Percentiles rank a stretch among this genome's conserved stretches.
These are phyloP conservation scores for Albula goreensis DNA, from an alignment of 2,113 vertebrate species.

Conservation along the genomic window DNA sequence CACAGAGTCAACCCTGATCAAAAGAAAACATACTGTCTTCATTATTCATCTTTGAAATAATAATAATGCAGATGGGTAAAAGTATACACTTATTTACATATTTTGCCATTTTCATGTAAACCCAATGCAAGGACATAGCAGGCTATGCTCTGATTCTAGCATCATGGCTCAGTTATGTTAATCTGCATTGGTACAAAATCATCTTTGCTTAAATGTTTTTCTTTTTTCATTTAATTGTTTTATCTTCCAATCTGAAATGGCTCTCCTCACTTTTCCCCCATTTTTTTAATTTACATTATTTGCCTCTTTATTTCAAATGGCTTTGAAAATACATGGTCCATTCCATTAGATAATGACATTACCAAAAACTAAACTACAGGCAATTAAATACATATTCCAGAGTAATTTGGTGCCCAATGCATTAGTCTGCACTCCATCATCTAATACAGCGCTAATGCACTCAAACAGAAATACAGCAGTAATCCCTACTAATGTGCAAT, in stretches of 20 bases:
- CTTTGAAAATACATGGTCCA: conserved; percentile 22
- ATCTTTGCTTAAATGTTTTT: neutral
- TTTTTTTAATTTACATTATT: conserved; percentile 12
- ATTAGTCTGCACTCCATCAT: conserved; percentile 62
- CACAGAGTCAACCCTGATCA: neutral
- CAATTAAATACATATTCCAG: conserved; percentile 70
- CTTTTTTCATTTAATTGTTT: neutral
- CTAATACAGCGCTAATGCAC: conserved; percentile 70
- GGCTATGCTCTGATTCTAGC: neutral
- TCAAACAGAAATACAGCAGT: conserved; percentile 60
- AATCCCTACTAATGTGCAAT: conserved; percentile 63
- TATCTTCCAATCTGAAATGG: neutral
- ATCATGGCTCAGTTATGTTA: neutral
- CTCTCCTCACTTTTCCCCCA: neutral
- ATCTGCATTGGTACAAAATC: neutral
- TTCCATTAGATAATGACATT: conserved; percentile 65
- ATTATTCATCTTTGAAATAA: conserved; percentile 3
- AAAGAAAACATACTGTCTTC: conserved; percentile 14
- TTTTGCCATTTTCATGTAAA: neutral
- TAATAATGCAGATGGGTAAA: conserved; percentile 3
- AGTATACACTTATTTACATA: neutral
- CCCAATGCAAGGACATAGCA: neutral
- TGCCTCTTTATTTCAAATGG: neutral
- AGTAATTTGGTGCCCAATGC: conserved; percentile 58
- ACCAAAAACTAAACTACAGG: conserved; percentile 62